Percentiles rank a stretch among this genome's conserved stretches.
Conservation (phyloP, 2,113 vertebrate genomes). For the Lota lota region DNA sequence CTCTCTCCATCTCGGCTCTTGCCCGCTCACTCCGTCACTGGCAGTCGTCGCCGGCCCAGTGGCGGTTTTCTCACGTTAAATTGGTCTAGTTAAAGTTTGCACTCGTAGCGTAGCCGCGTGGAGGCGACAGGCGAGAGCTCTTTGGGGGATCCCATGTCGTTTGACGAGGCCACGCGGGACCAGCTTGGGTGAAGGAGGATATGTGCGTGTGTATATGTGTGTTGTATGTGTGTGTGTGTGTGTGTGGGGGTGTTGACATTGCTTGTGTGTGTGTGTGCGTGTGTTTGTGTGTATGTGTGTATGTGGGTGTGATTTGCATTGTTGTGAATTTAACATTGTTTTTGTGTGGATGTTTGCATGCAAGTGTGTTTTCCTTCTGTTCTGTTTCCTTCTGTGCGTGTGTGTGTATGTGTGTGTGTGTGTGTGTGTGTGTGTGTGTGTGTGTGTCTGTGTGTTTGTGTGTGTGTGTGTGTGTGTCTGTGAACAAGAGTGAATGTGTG, state of each 20-base stretch:
- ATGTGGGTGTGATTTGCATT: background rate
- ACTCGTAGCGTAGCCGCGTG: conserved; percentile 31
- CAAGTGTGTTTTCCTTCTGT: background rate
- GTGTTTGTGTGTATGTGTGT: conserved; percentile 9
- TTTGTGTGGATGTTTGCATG: conserved; percentile 19
- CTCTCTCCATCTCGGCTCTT: background rate
- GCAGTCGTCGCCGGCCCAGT: background rate
- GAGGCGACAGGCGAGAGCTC: conserved; percentile 19
- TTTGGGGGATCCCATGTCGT: conserved; percentile 51
- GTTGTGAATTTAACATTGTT: background rate
- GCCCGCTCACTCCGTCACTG: conserved; percentile 21
- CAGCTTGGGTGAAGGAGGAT: background rate
- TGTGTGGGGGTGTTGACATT: background rate
- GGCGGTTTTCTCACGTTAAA: conserved; percentile 57
- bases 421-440: conserved; percentile 10
- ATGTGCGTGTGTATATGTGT: conserved; percentile 10
- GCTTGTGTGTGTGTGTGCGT: conserved; percentile 8
- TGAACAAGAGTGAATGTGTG: too few species aligned
- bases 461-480: too few species aligned
- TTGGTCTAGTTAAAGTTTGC: conserved; percentile 53
- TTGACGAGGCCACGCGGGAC: conserved; percentile 51
- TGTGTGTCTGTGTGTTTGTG: too few species aligned
- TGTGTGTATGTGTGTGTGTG: background rate
- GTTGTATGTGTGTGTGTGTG: conserved; percentile 6
- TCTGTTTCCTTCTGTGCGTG: background rate